A percentile compares a stretch with the other conserved stretches of the same genome.
These are phyloP conservation scores for Polymixis lichenea DNA, from an alignment of 2,888 invertebrate genomes.

Conservation along the genomic window DNA sequence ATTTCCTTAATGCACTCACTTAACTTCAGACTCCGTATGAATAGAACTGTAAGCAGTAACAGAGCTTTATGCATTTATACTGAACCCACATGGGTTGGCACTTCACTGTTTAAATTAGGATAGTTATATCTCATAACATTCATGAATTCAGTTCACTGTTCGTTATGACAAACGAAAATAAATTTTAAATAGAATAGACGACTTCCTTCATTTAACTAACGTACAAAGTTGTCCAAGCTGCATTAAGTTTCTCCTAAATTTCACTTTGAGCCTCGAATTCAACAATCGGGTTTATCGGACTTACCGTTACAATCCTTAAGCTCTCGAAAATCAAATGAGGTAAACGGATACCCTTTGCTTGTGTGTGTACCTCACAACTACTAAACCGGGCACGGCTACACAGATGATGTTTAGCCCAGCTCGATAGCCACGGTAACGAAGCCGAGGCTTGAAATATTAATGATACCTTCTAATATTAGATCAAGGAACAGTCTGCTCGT, in stretches of 20 bases:
- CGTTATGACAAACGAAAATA: slow-evolving; percentile 1
- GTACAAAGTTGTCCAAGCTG: slow-evolving; percentile 17
- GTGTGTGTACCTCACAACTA: slow-evolving; percentile 19
- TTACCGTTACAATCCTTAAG: slow-evolving; percentile 57
- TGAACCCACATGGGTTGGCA: slow-evolving; percentile 40
- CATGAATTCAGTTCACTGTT: slow-evolving; percentile 25
- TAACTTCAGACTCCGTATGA: slow-evolving; percentile 57
- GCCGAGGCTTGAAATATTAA: slow-evolving; percentile 50
- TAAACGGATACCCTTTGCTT: slow-evolving; percentile 34
- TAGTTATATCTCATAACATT: slow-evolving; percentile 40
- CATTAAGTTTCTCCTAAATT: slow-evolving; percentile 40
- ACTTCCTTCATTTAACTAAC: slow-evolving; percentile 5
- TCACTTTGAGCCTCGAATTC: slow-evolving; percentile 49
- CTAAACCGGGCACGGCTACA: slow-evolving; percentile 17
- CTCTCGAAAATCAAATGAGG: slow-evolving; percentile 60
- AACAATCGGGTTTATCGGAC: slow-evolving; percentile 55
- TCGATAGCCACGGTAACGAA: slow-evolving; percentile 27
- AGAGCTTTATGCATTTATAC: slow-evolving; percentile 43
- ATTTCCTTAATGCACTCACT: slow-evolving; percentile 62
- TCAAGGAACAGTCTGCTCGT: slow-evolving; percentile 41
- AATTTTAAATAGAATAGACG: slow-evolving; percentile 13
- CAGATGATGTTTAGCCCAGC: slow-evolving; percentile 27
- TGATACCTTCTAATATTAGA: slow-evolving; percentile 52
- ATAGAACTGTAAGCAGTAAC: slow-evolving; percentile 50
- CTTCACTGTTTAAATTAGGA: slow-evolving; percentile 44